Conservation (phyloP, 1,140 invertebrate species). For the Nephotettix cincticeps region DNA sequence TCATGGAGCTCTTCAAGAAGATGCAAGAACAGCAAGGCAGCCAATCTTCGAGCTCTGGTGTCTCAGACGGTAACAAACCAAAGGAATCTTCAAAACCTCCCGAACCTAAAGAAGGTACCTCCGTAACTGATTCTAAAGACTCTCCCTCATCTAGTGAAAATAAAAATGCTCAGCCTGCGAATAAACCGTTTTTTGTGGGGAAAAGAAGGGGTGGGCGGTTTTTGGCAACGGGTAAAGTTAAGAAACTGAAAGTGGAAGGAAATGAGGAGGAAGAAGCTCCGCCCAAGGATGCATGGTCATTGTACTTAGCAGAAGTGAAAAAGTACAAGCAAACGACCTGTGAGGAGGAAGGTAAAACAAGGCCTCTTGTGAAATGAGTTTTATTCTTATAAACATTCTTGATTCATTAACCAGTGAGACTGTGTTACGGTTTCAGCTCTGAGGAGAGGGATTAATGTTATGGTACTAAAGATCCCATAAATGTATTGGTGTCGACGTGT, state of each 20-base stretch:
- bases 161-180: slow-evolving; percentile 43
- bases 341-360: slow-evolving; percentile 84
- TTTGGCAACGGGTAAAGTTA: slow-evolving; percentile 85
- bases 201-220: slow-evolving; percentile 83
- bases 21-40: slow-evolving; percentile 63
- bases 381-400: no score
- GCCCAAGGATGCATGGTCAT: slow-evolving; percentile 85
- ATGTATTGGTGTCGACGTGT: no score
- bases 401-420: no score
- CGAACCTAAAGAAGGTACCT: neutral
- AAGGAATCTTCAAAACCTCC: neutral
- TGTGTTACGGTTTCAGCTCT: no score
- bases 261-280: slow-evolving; percentile 58
- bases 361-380: slow-evolving; percentile 84
- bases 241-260: slow-evolving; percentile 72
- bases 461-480: no score
- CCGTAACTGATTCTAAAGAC: slow-evolving; percentile 48
- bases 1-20: slow-evolving; percentile 87
- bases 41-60: neutral
- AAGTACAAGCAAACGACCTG: slow-evolving; percentile 89
- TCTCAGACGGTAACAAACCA: slow-evolving; percentile 8
- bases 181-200: slow-evolving; percentile 61
- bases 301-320: slow-evolving; percentile 91
- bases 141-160: slow-evolving; percentile 44
- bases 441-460: no score